These are phyloP conservation scores for Mesitornis unicolor DNA, from an alignment of 2,113 vertebrate species.

Conservation along the genomic window DNA sequence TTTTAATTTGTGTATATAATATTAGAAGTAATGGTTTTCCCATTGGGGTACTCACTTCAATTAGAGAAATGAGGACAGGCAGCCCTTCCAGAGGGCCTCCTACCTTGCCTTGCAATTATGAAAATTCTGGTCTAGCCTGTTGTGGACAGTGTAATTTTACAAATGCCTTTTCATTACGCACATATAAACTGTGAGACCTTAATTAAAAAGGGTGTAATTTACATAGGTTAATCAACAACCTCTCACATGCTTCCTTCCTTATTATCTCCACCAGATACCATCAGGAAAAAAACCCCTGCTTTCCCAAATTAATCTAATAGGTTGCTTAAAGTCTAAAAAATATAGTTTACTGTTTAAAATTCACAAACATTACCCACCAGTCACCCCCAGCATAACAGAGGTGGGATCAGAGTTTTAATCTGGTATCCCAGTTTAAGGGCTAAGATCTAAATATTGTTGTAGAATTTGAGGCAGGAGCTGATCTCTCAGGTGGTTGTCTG, in stretches of 20 bases:
- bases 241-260: background rate
- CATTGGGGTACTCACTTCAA: slow-evolving; percentile 53
- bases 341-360: background rate
- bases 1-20: slow-evolving; percentile 74
- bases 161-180: slow-evolving; percentile 5
- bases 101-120: slow-evolving; percentile 2
- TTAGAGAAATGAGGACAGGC: slow-evolving; percentile 68
- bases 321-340: background rate
- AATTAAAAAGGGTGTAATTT: slow-evolving; percentile 19
- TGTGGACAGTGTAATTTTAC: slow-evolving; percentile 25
- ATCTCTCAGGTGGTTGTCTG: background rate
- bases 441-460: background rate
- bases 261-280: background rate
- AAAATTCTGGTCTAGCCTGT: background rate
- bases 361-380: background rate
- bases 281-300: background rate
- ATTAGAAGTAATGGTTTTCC: slow-evolving; percentile 61
- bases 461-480: background rate
- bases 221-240: background rate
- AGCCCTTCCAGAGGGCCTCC: slow-evolving; percentile 22
- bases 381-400: background rate
- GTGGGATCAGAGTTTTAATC: background rate
- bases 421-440: background rate
- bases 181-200: background rate
- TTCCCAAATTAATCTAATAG: background rate